Evolutionary conservation across 2,888 invertebrate genomes (phyloP), one percentile per base, ranked within the genome.

Genomic region (Nasonovia ribisnigri): DNA sequence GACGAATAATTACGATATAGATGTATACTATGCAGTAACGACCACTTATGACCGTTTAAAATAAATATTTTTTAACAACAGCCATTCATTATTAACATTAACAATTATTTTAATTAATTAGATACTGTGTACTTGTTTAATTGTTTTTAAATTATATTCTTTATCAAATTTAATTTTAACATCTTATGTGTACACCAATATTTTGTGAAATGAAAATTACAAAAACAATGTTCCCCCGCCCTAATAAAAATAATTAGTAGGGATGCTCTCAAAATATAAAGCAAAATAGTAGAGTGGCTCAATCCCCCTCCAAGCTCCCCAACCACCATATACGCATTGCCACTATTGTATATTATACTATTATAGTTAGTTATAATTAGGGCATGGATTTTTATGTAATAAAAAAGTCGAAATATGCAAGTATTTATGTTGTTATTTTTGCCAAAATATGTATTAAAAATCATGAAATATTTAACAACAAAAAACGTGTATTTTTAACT

Each of bases 291-390:
- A 77, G 6, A 36, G n/a, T 2, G 36, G 8, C 24, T 77, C 8
- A 77, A 16, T 6, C 20, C n/a, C 36, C 4, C 6, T 16, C 5
- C n/a, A 67, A 67, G 16, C 1, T 5, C 54, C 20, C 36, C 20
- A 2, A 5, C 36, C 8, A 6, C 1, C 20, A 20, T 20, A 20
- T 0, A 10, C 13, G 2, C 36, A 42, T 1, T 77, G 2, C 20
- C 8, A 77, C 36, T 36, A 36, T 36, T 36, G 36, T 77, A 77
- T 77, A 77, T 8, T 36, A 36, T 20, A 20, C 54, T 54, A 54
- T 54, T 54, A 20, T 51, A 51, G n/a, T n/a, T n/a, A n/a, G n/a
- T n/a, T n/a, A 46, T 46, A 46, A 51, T 51, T 51, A 13, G 1
- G 51, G 51, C 13, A 51, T 51, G 13, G 10, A 51, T 51, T 51